Conservation (phyloP, 1,140 invertebrate species). For the Pentalonia nigronervosa region DNA sequence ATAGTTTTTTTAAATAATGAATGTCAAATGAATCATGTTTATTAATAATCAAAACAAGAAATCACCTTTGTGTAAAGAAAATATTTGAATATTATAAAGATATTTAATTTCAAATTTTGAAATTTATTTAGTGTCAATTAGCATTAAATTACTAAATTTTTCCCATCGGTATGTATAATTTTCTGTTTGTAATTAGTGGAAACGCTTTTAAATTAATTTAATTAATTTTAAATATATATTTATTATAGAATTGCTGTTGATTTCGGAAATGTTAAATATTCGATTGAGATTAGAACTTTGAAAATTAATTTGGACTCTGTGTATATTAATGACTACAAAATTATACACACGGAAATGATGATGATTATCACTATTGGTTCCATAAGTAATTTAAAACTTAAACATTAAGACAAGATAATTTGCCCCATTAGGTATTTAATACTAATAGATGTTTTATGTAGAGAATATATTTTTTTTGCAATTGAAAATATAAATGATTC, state of each 20-base stretch:
- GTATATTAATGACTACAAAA: background rate
- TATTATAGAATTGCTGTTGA: background rate
- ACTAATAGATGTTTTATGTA: background rate
- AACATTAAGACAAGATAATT: background rate
- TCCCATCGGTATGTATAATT: background rate
- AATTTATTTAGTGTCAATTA: background rate
- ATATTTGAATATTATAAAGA: background rate
- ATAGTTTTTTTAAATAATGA: no score
- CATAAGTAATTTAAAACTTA: background rate
- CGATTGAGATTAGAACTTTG: background rate
- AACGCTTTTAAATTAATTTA: background rate
- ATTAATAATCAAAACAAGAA: background rate
- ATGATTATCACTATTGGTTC: background rate
- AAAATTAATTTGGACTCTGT: background rate
- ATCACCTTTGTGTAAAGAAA: background rate
- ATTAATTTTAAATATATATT: background rate
- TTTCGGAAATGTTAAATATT: slow-evolving; percentile 13
- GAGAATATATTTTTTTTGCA: background rate
- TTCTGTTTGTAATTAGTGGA: background rate
- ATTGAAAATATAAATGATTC: background rate
- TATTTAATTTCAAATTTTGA: background rate
- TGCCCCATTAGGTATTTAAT: background rate
- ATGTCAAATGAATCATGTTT: no score
- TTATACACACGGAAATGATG: background rate
- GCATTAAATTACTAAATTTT: background rate